phyloP scores from a whole-genome alignment of 2,797 vertebrate species.

The Sebastes umbrosus region DNA sequence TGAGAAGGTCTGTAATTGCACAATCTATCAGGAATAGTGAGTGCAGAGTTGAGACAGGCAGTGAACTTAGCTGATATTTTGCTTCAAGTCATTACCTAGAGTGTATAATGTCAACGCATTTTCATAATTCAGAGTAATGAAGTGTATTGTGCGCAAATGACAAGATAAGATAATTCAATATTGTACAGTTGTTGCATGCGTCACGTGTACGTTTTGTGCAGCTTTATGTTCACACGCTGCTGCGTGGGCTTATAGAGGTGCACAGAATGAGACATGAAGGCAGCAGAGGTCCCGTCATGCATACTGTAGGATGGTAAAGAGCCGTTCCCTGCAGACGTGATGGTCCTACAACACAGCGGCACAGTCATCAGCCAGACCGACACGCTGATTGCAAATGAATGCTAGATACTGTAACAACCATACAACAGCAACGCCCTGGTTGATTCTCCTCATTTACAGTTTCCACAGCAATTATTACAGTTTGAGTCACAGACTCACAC shows the following conservation, averaged over 20 bases:
- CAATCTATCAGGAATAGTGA: constrained; percentile 60
- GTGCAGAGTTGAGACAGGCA: constrained; percentile 39
- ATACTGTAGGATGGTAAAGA: constrained; percentile 34
- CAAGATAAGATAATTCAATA: constrained; percentile 1
- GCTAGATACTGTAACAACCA: constrained; percentile 51
- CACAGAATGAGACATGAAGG: constrained; percentile 8
- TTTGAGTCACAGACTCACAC: background rate
- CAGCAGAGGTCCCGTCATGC: constrained; percentile 52
- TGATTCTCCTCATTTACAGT: constrained; percentile 51
- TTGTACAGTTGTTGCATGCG: background rate
- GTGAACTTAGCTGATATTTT: constrained; percentile 23
- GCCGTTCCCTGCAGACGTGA: constrained; percentile 28
- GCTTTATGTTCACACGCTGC: constrained; percentile 1
- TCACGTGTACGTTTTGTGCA: background rate
- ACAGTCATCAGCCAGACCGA: constrained; percentile 49
- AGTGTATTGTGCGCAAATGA: background rate
- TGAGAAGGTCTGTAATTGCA: constrained; percentile 64
- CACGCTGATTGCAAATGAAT: constrained; percentile 75
- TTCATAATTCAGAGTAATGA: background rate
- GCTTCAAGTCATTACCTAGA: constrained; percentile 3
- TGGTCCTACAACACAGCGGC: constrained; percentile 13
- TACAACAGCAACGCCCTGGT: constrained; percentile 10
- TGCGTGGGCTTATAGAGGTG: background rate
- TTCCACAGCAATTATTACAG: constrained; percentile 43
- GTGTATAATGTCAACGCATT: constrained; percentile 8